Conservation (phyloP, 2,113 vertebrate species). For the Cricetomys ansorgei region DNA sequence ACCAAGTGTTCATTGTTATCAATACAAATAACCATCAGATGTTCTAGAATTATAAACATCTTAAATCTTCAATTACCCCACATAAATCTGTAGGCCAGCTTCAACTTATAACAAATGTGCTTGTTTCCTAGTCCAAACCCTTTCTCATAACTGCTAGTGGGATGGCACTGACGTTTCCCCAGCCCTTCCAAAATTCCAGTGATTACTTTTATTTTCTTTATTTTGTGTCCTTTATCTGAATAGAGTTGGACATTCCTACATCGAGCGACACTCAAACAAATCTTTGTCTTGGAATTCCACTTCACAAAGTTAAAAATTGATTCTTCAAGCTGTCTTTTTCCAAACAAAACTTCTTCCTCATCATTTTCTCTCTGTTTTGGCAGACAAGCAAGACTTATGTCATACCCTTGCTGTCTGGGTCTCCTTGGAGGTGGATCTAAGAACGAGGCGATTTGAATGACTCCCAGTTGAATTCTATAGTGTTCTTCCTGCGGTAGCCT, state of each 20-base stretch:
- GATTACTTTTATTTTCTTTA: neutral
- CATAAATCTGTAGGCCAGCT: neutral
- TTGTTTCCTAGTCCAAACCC: neutral
- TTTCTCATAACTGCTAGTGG: neutral
- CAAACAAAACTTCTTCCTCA: constrained; percentile 72
- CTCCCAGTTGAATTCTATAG: constrained; percentile 74
- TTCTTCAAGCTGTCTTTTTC: neutral
- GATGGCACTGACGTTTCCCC: neutral
- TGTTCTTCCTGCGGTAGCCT: constrained; percentile 44
- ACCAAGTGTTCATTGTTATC: neutral
- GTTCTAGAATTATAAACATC: neutral
- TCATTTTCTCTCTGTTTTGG: constrained; percentile 60
- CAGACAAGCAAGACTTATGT: constrained; percentile 70
- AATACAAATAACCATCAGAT: neutral
- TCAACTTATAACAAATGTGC: neutral
- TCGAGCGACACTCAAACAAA: neutral
- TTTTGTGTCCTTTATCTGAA: neutral
- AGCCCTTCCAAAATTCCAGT: neutral
- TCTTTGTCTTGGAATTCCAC: constrained; percentile 45
- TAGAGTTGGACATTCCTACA: neutral
- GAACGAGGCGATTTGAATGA: constrained; percentile 67
- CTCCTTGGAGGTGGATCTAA: constrained; percentile 57
- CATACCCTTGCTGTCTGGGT: constrained; percentile 69
- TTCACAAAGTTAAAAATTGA: constrained; percentile 41
- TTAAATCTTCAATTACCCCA: neutral